A percentile compares a stretch with the other conserved stretches of the same genome.
Conservation (phyloP, 2,113 vertebrate genomes). For the Pomatostomus ruficeps region DNA sequence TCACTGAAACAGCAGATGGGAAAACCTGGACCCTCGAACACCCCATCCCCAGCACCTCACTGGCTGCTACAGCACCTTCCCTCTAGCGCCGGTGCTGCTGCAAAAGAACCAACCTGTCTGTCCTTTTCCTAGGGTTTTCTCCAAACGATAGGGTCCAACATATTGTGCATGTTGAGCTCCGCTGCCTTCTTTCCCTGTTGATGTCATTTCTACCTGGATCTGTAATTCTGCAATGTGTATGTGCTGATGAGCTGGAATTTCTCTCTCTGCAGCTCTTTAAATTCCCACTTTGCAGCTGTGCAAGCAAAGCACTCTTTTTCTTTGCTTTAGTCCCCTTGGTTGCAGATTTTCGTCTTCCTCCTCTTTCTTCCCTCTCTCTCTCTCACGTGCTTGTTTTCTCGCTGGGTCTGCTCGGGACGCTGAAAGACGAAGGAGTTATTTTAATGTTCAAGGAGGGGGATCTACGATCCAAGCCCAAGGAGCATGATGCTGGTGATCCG, state of each 20-base stretch:
- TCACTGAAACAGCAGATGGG: neutral
- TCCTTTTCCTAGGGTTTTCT: slow-evolving; percentile 99
- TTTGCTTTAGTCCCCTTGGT: slow-evolving; percentile 58
- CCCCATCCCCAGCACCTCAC: slow-evolving; percentile 30
- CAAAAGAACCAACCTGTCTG: slow-evolving; percentile 92
- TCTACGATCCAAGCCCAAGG: slow-evolving; percentile 57
- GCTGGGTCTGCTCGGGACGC: slow-evolving; percentile 24
- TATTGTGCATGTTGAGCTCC: slow-evolving; percentile 96
- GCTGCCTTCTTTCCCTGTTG: slow-evolving; percentile 95
- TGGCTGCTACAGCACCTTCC: slow-evolving; percentile 49
- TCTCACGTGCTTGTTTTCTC: neutral
- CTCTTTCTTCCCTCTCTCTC: slow-evolving; percentile 8
- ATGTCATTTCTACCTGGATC: slow-evolving; percentile 85
- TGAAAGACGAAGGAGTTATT: slow-evolving; percentile 25
- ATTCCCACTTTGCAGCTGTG: slow-evolving; percentile 64
- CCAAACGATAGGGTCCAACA: slow-evolving; percentile 98
- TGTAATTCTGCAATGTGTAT: slow-evolving; percentile 59
- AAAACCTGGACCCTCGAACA: slow-evolving; percentile 10
- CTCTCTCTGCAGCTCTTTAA: slow-evolving; percentile 60
- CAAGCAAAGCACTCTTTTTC: slow-evolving; percentile 54
- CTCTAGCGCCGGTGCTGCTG: slow-evolving; percentile 38
- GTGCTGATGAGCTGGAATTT: slow-evolving; percentile 63
- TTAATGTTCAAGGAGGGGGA: slow-evolving; percentile 9
- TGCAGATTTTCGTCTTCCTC: slow-evolving; percentile 53
- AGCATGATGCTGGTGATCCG: slow-evolving; percentile 65